These are phyloP conservation scores for Salvator merianae DNA, from an alignment of 2,113 vertebrate species.

Conservation along the genomic window DNA sequence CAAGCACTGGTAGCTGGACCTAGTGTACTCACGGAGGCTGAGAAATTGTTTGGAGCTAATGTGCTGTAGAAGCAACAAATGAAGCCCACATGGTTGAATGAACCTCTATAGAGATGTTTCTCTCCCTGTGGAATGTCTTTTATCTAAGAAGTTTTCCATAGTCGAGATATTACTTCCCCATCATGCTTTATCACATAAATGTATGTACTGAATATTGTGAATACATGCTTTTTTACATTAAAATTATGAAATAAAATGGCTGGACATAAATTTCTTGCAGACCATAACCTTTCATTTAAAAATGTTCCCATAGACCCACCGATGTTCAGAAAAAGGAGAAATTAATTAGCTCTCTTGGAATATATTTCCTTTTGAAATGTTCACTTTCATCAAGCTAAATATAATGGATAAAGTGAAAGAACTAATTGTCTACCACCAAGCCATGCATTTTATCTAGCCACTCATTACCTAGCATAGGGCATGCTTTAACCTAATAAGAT, in stretches of 20 bases:
- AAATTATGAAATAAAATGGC: neutral
- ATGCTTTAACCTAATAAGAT: neutral
- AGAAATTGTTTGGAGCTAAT: slow-evolving; percentile 75
- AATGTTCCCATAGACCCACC: neutral
- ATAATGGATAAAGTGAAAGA: neutral
- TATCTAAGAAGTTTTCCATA: slow-evolving; percentile 43
- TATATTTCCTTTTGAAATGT: neutral
- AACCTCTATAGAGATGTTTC: slow-evolving; percentile 39
- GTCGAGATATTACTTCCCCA: slow-evolving; percentile 22
- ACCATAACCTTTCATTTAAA: neutral
- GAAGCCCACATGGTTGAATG: slow-evolving; percentile 61
- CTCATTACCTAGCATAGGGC: neutral
- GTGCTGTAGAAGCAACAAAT: slow-evolving; percentile 59
- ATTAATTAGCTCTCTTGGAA: neutral
- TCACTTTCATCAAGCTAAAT: neutral
- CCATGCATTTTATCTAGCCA: neutral
- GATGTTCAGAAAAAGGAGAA: neutral
- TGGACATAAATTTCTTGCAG: neutral
- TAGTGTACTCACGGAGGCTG: slow-evolving; percentile 51
- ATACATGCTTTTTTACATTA: slow-evolving; percentile 19
- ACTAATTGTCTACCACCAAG: neutral
- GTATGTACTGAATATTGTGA: slow-evolving; percentile 15
- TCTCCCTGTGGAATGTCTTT: slow-evolving; percentile 54
- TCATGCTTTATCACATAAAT: slow-evolving; percentile 42
- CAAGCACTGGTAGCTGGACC: slow-evolving; percentile 61